phyloP scores from a whole-genome alignment of 2,797 vertebrate genomes.

The Hipposideros larvatus region DNA sequence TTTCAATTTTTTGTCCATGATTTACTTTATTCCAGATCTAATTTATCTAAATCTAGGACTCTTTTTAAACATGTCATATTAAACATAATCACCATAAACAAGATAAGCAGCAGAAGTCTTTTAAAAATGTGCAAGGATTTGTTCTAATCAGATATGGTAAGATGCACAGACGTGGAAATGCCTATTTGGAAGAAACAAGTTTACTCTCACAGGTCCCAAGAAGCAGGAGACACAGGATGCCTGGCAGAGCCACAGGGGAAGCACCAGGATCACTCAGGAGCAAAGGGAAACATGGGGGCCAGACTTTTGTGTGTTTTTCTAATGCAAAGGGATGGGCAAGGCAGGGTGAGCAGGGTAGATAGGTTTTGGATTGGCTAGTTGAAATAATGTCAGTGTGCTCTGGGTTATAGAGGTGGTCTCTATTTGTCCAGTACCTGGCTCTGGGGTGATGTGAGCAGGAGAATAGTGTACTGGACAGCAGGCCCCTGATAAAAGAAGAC shows the following conservation, averaged over 20 bases:
- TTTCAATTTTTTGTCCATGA: conserved; percentile 40
- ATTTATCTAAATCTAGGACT: not conserved
- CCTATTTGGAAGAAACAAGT: not conserved
- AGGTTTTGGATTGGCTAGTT: not conserved
- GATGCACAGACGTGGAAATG: not conserved
- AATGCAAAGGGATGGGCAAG: not conserved
- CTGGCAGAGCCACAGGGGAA: not conserved
- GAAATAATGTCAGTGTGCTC: not conserved
- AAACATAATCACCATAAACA: not conserved
- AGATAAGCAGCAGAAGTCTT: not conserved
- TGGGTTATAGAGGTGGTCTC: not conserved
- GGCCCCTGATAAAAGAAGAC: not conserved
- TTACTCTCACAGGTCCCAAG: not conserved
- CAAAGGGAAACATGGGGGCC: not conserved
- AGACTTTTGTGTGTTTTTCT: not conserved
- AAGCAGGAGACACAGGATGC: not conserved
- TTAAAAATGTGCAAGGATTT: not conserved
- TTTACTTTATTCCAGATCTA: not conserved
- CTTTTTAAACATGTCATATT: not conserved
- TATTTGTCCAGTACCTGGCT: not conserved
- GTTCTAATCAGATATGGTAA: not conserved
- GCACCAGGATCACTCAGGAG: fast-evolving
- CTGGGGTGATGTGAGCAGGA: not conserved
- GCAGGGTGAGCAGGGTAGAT: not conserved
- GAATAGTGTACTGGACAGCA: not conserved